Base-by-base conservation (phyloP, 2,113 vertebrate genomes). In the Aptenodytes forsteri region DNA sequence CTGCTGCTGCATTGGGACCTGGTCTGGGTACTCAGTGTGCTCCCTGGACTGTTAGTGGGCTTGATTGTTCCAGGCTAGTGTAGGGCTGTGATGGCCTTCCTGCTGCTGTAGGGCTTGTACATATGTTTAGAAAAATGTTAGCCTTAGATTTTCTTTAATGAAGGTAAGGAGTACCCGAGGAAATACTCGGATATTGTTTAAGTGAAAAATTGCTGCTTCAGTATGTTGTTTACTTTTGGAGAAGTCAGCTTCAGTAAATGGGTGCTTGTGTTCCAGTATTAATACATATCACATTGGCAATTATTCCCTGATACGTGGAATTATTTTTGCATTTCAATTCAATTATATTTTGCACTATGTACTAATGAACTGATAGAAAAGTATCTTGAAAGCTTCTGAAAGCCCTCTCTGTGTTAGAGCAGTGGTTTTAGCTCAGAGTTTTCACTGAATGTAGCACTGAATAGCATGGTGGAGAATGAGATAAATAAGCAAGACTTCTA, bases 11-110 rank as follows among this genome's bases (percentile, higher is more conserved):
- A 8, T 22, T 58, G 54, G 16, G 32, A 58, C 19, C 22, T 52
- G 16, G 11, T 61, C 50, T 3, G 5, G 8, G 27, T 11, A 17
- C 49, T 44, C 2, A 0, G 4, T 38, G 10, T 44, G 27, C 44
- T 79, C 14, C 18, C 19, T 66, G 30, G n/a, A 13, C 20, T 23
- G 66, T 50, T 52, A 22, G 11, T 11, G 34, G 46, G 7, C 25
- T 49, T 62, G 44, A 6, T 62, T 65, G 10, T 61, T 88, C 46
- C 34, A 54, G 29, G 23, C 29, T 19, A 3, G 1, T 36, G 2
- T 21, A 73, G 72, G 20, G 27, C 69, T 87, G 10, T 27, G 34
- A 6, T 52, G 46, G 34, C 16, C 34, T 58, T 84, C 42, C 65
- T 82, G 30, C 54, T 66, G 27, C 83, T 89, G 15, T 36, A 70